Percentiles rank a stretch among this genome's conserved stretches.
These are phyloP conservation scores for Zygothrica quintamaculata DNA, from an alignment of 2,888 invertebrate species.

Conservation along the genomic window DNA sequence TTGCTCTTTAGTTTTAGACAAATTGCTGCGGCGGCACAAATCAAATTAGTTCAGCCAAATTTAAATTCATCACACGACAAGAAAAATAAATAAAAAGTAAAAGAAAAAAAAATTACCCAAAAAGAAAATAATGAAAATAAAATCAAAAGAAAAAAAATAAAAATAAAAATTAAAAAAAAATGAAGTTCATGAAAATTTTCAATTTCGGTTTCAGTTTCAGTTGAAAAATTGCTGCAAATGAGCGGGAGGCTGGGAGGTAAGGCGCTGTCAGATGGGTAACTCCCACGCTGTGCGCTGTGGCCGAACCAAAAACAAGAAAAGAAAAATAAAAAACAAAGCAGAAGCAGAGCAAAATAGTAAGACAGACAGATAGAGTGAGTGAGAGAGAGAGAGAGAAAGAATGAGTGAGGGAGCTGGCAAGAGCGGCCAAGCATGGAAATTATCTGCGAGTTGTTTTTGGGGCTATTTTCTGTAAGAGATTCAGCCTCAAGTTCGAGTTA, in stretches of 20 bases:
- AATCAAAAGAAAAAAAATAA: conserved; percentile 1
- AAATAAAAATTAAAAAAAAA: neutral
- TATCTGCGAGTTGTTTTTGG: conserved; percentile 30
- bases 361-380: conserved; percentile 5
- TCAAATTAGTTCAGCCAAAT: conserved; percentile 73
- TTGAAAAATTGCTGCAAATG: conserved; percentile 8
- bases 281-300: conserved; percentile 62
- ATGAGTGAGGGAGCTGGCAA: conserved; percentile 29
- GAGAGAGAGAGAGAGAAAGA: conserved; percentile 9
- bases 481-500: conserved; percentile 4
- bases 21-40: conserved; percentile 45
- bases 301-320: conserved; percentile 39
- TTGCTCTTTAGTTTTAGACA: conserved; percentile 9
- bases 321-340: neutral
- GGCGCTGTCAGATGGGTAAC: neutral
- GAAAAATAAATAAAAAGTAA: neutral
- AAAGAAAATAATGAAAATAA: conserved; percentile 1
- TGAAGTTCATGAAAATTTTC: conserved; percentile 72
- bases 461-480: conserved; percentile 8
- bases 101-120: too few species aligned
- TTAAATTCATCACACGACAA: conserved; percentile 50
- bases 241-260: too few species aligned
- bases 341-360: neutral
- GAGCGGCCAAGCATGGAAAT: conserved; percentile 52
- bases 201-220: conserved; percentile 68